Evolutionary conservation across 2,113 vertebrate genomes (phyloP).

Genomic region (Aphyosemion australe): DNA sequence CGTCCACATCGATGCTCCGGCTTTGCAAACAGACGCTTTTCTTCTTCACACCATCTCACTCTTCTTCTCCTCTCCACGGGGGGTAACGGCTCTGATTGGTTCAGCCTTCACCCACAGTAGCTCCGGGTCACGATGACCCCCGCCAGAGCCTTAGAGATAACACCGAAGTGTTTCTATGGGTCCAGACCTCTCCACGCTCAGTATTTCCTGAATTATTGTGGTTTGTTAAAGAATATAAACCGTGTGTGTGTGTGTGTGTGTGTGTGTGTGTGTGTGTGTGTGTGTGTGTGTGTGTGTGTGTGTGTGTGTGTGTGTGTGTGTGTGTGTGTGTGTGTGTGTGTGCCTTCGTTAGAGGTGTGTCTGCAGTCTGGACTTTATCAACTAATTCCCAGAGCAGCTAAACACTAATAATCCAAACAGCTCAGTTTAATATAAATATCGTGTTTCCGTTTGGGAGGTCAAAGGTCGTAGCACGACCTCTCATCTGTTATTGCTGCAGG

Average conservation of each 20-base stretch:
- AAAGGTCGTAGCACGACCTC: background rate
- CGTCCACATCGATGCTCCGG: too few relatives aligned
- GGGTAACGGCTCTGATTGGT: background rate
- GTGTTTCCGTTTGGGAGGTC: slow-evolving; percentile 1
- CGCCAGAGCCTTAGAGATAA: slow-evolving; percentile 8
- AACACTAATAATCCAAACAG: slow-evolving; percentile 7
- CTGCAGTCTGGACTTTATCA: slow-evolving; percentile 12
- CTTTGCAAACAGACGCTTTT: background rate
- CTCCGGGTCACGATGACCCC: background rate
- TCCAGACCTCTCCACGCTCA: slow-evolving; percentile 3
- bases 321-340: background rate
- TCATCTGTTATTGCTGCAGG: slow-evolving; percentile 1
- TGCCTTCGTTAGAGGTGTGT: background rate
- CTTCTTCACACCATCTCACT: background rate
- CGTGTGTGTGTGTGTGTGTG: too few relatives aligned
- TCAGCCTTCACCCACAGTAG: background rate
- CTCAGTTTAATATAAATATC: background rate
- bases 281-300: too few relatives aligned
- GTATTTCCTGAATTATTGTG: slow-evolving; percentile 10
- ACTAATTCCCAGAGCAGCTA: slow-evolving; percentile 6
- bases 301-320: background rate
- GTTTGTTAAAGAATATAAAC: background rate
- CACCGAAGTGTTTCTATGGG: slow-evolving; percentile 16
- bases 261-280: too few relatives aligned
- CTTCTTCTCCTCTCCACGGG: slow-evolving; percentile 3